Evolutionary conservation across 2,888 invertebrate species (phyloP).

Genomic region (Spilarctia lutea): DNA sequence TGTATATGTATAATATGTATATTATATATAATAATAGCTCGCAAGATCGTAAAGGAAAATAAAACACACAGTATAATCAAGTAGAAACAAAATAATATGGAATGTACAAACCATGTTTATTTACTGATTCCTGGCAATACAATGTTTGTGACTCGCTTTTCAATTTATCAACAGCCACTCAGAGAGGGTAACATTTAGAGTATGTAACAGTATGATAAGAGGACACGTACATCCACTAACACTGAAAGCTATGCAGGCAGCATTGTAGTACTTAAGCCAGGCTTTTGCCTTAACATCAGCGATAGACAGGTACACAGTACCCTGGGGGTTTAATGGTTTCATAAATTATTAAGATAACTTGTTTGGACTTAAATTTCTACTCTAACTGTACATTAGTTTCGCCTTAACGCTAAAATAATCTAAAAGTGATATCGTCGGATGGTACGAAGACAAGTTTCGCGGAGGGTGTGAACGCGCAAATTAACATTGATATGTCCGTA

Average conservation of each 20-base stretch:
- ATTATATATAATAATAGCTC: conserved; percentile 57
- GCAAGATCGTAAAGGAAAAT: conserved; percentile 80
- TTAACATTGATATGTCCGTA: conserved; percentile 79
- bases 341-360: conserved; percentile 83
- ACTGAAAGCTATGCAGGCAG: conserved; percentile 80
- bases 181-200: conserved; percentile 63
- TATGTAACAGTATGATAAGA: conserved; percentile 65
- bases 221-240: conserved; percentile 78
- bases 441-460: conserved; percentile 70
- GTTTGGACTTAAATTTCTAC: conserved; percentile 87
- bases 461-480: conserved; percentile 77
- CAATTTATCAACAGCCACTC: conserved; percentile 67
- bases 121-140: conserved; percentile 89
- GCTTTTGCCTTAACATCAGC: conserved; percentile 76
- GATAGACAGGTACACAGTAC: conserved; percentile 80
- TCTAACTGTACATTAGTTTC: conserved; percentile 88
- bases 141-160: conserved; percentile 80
- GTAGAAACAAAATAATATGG: conserved; percentile 91
- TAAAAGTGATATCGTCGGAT: conserved; percentile 84
- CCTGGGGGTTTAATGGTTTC: conserved; percentile 76
- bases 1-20: conserved; percentile 27
- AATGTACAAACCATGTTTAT: conserved; percentile 93
- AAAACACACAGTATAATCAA: conserved; percentile 83
- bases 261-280: conserved; percentile 74
- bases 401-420: conserved; percentile 87